A percentile compares a stretch with the other conserved stretches of the same genome.
These are phyloP conservation scores for Argopecten irradians DNA, from an alignment of 1,140 invertebrate species.

Conservation along the genomic window DNA sequence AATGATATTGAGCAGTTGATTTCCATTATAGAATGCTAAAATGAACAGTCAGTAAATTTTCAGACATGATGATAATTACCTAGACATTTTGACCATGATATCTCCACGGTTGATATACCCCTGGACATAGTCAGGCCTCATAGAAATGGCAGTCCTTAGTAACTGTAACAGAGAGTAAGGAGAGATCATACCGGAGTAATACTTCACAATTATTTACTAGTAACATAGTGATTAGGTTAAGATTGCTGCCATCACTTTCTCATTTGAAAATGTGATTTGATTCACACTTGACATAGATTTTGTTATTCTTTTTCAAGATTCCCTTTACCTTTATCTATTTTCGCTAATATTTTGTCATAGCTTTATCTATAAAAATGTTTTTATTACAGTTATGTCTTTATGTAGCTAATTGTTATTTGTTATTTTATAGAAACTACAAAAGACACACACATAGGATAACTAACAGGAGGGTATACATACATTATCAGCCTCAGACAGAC, in stretches of 20 bases:
- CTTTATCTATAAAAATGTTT: no score
- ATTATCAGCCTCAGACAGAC: conserved; percentile 94
- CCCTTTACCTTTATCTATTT: no score
- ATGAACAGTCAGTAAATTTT: neutral
- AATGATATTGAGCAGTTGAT: no score
- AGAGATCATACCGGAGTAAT: neutral
- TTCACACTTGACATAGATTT: no score
- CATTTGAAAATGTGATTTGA: no score
- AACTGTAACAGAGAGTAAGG: conserved; percentile 77
- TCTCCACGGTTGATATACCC: conserved; percentile 98
- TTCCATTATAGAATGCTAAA: no score
- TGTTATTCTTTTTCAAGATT: no score
- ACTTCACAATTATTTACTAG: neutral
- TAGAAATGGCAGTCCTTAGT: conserved; percentile 95
- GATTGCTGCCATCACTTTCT: no score
- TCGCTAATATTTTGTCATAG: no score
- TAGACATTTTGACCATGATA: conserved; percentile 95
- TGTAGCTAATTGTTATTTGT: neutral
- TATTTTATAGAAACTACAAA: neutral
- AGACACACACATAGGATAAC: neutral
- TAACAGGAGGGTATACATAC: conserved; percentile 60
- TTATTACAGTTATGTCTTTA: no score
- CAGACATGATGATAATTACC: conserved; percentile 66
- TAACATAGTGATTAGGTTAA: neutral
- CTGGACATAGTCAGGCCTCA: conserved; percentile 97